phyloP scores from a whole-genome alignment of 2,888 invertebrate genomes.

The Rhingia rostrata region DNA sequence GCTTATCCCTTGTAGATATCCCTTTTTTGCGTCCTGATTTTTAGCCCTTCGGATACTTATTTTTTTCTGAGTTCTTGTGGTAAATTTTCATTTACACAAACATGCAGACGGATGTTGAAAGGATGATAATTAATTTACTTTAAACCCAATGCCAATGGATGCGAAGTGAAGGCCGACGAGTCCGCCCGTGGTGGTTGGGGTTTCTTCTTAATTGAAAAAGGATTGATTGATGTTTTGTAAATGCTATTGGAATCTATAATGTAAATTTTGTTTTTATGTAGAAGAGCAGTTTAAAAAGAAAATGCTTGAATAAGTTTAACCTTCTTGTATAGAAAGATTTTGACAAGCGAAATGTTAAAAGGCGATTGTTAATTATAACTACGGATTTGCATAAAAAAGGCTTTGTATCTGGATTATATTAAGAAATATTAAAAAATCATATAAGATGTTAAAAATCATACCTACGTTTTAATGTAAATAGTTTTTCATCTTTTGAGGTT shows the following conservation, averaged over 20 bases:
- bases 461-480: no score
- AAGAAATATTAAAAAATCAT: no score
- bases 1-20: conserved; percentile 48
- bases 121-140: conserved; percentile 46
- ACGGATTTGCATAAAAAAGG: no score
- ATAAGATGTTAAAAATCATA: no score
- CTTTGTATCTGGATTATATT: no score
- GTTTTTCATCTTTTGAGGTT: no score
- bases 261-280: background rate
- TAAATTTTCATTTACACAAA: conserved; percentile 16
- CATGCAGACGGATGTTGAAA: background rate
- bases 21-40: conserved; percentile 38
- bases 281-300: no score
- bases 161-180: background rate
- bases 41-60: conserved; percentile 39
- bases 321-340: no score
- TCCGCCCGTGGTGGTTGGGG: background rate
- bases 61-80: conserved; percentile 27
- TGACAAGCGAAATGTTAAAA: no score
- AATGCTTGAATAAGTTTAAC: no score
- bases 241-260: conserved; percentile 34
- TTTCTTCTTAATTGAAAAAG: conserved; percentile 24
- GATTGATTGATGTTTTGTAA: conserved; percentile 34
- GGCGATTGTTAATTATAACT: no score
- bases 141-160: background rate